These are phyloP conservation scores for Lobophora halterata DNA, from an alignment of 2,888 invertebrate genomes.

Conservation along the genomic window DNA sequence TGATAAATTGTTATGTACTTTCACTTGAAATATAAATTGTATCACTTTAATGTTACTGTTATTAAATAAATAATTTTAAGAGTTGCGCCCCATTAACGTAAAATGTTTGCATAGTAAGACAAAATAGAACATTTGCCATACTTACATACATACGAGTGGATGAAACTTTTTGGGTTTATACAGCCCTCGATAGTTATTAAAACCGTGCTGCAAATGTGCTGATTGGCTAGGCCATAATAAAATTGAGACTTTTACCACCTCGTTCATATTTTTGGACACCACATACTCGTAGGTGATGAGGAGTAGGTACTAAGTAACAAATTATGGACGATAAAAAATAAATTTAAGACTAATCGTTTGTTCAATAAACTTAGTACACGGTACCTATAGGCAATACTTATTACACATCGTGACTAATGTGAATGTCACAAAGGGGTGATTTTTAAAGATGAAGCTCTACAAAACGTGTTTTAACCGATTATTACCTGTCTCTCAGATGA, in stretches of 20 bases:
- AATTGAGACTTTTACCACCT: constrained; percentile 36
- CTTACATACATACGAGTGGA: too few relatives aligned
- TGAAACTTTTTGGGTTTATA: constrained; percentile 74
- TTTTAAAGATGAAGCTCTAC: too few relatives aligned
- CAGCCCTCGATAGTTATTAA: constrained; percentile 52
- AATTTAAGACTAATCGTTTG: constrained; percentile 42
- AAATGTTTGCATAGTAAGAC: constrained; percentile 65
- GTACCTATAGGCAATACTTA: too few relatives aligned
- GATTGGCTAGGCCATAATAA: constrained; percentile 44
- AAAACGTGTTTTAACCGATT: too few relatives aligned
- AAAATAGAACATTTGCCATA: constrained; percentile 60
- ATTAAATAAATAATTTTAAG: constrained; percentile 67
- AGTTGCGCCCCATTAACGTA: constrained; percentile 64
- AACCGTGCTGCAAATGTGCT: constrained; percentile 32
- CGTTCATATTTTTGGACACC: constrained; percentile 36
- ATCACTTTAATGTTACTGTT: constrained; percentile 64
- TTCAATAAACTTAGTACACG: constrained; percentile 36
- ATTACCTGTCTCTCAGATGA: too few relatives aligned
- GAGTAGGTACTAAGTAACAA: constrained; percentile 30
- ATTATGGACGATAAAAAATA: constrained; percentile 40
- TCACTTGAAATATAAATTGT: constrained; percentile 18
- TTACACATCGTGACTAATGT: too few relatives aligned
- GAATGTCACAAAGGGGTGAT: too few relatives aligned
- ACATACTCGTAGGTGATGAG: constrained; percentile 31
- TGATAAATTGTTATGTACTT: constrained; percentile 6